A percentile compares a stretch with the other conserved stretches of the same genome.
Conservation (phyloP, 2,113 vertebrate species). For the Percina caprodes region DNA sequence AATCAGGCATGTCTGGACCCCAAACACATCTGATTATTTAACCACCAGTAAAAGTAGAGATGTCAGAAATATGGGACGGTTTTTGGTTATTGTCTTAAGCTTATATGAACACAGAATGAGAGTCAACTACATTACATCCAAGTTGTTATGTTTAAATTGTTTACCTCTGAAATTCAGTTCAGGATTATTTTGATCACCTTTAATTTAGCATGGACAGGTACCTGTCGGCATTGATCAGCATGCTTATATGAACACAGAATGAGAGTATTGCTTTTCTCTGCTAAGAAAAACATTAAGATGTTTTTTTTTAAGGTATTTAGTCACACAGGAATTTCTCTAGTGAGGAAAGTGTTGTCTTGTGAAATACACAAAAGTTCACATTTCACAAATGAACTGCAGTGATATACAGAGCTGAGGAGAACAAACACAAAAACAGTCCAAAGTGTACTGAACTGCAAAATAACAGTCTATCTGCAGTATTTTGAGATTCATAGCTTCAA, state of each 20-base stretch:
- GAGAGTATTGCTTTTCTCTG: neutral
- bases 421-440: slow-evolving; percentile 30
- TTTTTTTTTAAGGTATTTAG: neutral
- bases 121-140: too few species aligned
- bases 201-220: too few species aligned
- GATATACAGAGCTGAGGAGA: neutral
- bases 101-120: neutral
- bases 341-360: neutral
- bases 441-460: slow-evolving; percentile 29
- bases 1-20: neutral
- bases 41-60: neutral
- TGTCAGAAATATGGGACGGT: neutral
- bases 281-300: neutral
- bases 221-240: too few species aligned
- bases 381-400: neutral
- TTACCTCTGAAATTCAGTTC: too few species aligned
- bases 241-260: neutral
- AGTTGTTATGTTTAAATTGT: too few species aligned
- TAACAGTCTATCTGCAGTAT: neutral
- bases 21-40: neutral
- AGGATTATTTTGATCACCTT: too few species aligned
- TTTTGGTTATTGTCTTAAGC: neutral
- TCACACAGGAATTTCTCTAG: neutral
- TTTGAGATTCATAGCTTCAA: neutral
- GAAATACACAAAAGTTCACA: neutral